A percentile compares a stretch with the other conserved stretches of the same genome.
Conservation (phyloP, 1,140 invertebrate species). For the Tetramorium parvispinum region DNA sequence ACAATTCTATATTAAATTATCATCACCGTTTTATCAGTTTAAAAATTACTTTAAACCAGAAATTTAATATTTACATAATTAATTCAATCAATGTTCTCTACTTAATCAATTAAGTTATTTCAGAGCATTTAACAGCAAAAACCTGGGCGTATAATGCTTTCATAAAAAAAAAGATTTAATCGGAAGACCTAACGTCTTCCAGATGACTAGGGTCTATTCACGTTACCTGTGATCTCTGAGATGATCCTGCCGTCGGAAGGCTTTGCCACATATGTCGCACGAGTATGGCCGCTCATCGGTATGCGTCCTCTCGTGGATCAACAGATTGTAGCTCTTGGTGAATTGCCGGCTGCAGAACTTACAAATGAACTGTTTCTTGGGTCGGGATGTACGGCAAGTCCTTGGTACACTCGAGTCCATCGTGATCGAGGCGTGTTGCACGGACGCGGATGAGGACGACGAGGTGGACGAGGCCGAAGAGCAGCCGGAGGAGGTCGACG, state of each 20-base stretch:
- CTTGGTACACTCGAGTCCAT: constrained; percentile 74
- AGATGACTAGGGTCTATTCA: background rate
- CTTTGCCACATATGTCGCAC: constrained; percentile 97
- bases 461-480: constrained; percentile 64
- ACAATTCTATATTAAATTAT: background rate
- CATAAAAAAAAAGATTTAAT: background rate
- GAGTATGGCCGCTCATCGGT: constrained; percentile 99
- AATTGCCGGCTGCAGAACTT: constrained; percentile 98
- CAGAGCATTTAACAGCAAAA: background rate
- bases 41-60: background rate
- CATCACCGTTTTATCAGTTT: background rate
- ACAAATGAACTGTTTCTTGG: constrained; percentile 93
- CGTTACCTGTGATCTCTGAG: constrained; percentile 94
- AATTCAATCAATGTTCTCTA: background rate
- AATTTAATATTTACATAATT: background rate
- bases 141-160: background rate
- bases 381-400: constrained; percentile 86
- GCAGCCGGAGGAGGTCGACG: constrained; percentile 49
- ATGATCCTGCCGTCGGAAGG: constrained; percentile 97
- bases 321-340: constrained; percentile 98
- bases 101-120: constrained; percentile 1
- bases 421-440: constrained; percentile 82
- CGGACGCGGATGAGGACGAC: constrained; percentile 56
- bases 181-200: background rate
- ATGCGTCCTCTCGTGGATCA: constrained; percentile 99